A percentile compares a stretch with the other conserved stretches of the same genome.
Evolutionary conservation across 2,113 vertebrate species (phyloP).

Genomic region (Phrynocephalus versicolor): DNA sequence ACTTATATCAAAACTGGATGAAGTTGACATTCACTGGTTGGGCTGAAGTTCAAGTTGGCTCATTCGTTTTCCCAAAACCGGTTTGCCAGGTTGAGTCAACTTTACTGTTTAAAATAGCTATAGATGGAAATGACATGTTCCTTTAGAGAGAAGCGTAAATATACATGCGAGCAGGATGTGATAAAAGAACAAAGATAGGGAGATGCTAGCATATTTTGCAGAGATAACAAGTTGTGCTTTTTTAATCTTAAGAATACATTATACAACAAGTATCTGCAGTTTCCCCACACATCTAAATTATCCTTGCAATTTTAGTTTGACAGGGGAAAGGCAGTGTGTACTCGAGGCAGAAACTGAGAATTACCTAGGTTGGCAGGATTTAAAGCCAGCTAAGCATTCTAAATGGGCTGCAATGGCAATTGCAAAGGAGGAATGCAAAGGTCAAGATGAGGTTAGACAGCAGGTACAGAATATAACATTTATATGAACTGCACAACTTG

Average conservation of each 20-base stretch:
- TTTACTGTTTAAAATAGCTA: slow-evolving; percentile 26
- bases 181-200: fast-evolving
- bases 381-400: slow-evolving; percentile 50
- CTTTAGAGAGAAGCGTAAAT: background rate
- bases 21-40: background rate
- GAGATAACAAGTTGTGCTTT: background rate
- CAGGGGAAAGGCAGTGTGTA: background rate
- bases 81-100: slow-evolving; percentile 58
- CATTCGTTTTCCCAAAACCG: slow-evolving; percentile 48
- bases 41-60: slow-evolving; percentile 23
- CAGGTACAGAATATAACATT: background rate
- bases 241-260: background rate
- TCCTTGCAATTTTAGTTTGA: background rate
- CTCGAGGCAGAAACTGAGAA: slow-evolving; percentile 23
- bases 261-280: background rate
- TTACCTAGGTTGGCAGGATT: slow-evolving; percentile 46
- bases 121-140: slow-evolving; percentile 2
- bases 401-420: background rate
- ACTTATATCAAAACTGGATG: slow-evolving; percentile 20
- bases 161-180: background rate
- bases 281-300: background rate
- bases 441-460: slow-evolving; percentile 33
- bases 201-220: background rate
- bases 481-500: background rate
- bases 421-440: slow-evolving; percentile 8